Evolutionary conservation across 2,113 vertebrate species (phyloP).

Genomic region (Gobio gobio): DNA sequence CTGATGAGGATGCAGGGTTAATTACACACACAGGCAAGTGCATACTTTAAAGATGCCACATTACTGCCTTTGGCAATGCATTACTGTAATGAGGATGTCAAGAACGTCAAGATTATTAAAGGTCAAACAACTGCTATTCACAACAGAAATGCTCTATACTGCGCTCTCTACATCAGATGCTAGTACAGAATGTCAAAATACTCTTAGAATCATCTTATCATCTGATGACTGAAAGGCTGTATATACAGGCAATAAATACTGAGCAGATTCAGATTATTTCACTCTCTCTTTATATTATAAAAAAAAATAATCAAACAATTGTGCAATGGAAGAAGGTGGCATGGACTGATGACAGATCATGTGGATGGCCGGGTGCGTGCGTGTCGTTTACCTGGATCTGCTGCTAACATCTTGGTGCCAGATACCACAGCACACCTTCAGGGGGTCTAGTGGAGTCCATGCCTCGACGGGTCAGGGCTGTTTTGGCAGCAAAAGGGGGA

Average conservation of each 20-base stretch:
- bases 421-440: no score
- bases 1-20: constrained; percentile 36
- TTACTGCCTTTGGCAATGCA: constrained; percentile 38
- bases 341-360: no score
- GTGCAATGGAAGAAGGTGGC: no score
- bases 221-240: not conserved
- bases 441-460: no score
- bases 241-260: not conserved
- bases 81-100: constrained; percentile 38
- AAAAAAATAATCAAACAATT: no score
- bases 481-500: no score
- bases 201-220: not conserved
- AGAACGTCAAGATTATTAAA: constrained; percentile 31
- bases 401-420: no score
- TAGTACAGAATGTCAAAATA: not conserved
- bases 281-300: no score
- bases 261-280: no score
- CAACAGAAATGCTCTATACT: not conserved
- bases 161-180: not conserved
- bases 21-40: constrained; percentile 32
- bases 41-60: constrained; percentile 27
- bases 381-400: no score
- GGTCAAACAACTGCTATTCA: constrained; percentile 22
- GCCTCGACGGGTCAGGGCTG: no score
- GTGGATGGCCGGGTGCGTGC: no score